A percentile compares a stretch with the other conserved stretches of the same genome.
phyloP scores from a whole-genome alignment of 2,113 vertebrate species.

The Chauna torquata region DNA sequence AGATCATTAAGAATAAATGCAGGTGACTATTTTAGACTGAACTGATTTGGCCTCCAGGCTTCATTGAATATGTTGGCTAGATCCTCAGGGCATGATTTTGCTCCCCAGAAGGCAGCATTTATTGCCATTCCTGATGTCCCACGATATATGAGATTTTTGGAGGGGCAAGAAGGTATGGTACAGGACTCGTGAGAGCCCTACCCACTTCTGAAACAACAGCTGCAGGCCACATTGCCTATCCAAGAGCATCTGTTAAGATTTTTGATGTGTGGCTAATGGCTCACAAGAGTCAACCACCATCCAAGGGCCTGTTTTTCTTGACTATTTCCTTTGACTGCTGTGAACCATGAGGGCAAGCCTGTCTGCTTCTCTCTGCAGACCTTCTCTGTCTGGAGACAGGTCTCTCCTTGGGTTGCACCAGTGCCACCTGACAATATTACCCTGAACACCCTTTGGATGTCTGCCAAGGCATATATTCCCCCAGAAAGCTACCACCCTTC shows the following conservation, averaged over 20 bases:
- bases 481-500: neutral
- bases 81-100: neutral
- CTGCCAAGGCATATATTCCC: neutral
- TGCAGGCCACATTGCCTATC: neutral
- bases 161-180: neutral
- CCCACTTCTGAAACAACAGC: neutral
- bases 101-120: neutral
- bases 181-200: neutral
- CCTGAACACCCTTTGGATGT: accelerated
- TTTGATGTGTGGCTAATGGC: neutral
- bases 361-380: neutral
- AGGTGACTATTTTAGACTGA: neutral
- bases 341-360: accelerated
- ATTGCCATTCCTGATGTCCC: neutral
- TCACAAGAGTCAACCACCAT: neutral
- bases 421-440: neutral
- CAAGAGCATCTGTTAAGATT: neutral
- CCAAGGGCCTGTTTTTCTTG: neutral
- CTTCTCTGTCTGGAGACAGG: neutral
- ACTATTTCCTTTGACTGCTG: neutral
- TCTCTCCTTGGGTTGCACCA: neutral
- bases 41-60: neutral
- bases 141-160: neutral
- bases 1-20: neutral
- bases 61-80: neutral